Base-by-base conservation (phyloP, 2,113 vertebrate species). In the Sarotherodon lohbergeri region DNA sequence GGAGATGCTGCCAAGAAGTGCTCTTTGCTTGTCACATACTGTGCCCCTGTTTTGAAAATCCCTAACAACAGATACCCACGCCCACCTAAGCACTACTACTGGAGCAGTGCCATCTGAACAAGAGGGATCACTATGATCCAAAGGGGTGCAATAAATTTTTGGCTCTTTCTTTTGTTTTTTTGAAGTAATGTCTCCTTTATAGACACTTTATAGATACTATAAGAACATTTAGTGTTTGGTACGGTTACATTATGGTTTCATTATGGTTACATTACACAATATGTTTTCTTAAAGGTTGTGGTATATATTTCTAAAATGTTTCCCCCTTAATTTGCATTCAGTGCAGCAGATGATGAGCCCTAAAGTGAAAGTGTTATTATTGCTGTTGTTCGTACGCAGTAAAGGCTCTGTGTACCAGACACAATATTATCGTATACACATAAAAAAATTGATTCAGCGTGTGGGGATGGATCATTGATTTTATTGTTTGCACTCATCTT, bases 401-500 rank as follows among this genome's bases (percentile, higher is more conserved):
- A 80, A 56, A 86, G 79, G 46, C 8, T 9, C 79, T 81, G 48
- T 79, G 80, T 81, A 85, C 61, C 85, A 93, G 41, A 91, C 59
- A 80, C 52, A 80, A n/a, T 82, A 81, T 91, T 84, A 92, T 90
- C 61, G 81, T 85, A 89, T 46, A 87, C 85, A 92, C 84, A 93
- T 87, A 87, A 88, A 92, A 79, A 91, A 91, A 87, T 59, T 43
- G 86, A 93, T 95, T 94, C 93, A 90, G 90, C 91, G 82, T 91
- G 90, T 91, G 89, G 88, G 87, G 88, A 95, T 94, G 93, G 93
- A 95, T 95, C 94, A 95, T 94, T 96, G 95, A 95, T 95, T 96
- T 96, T 96, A 96, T 95, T 96, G 93, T 95, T 95, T 93, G 89
- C 91, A 90, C 93, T 96, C 92, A 95, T 96, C 93, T 92, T 93